Evolutionary conservation across 2,113 vertebrate genomes (phyloP), one percentile per base, ranked within the genome.

Genomic region (Charina bottae): DNA sequence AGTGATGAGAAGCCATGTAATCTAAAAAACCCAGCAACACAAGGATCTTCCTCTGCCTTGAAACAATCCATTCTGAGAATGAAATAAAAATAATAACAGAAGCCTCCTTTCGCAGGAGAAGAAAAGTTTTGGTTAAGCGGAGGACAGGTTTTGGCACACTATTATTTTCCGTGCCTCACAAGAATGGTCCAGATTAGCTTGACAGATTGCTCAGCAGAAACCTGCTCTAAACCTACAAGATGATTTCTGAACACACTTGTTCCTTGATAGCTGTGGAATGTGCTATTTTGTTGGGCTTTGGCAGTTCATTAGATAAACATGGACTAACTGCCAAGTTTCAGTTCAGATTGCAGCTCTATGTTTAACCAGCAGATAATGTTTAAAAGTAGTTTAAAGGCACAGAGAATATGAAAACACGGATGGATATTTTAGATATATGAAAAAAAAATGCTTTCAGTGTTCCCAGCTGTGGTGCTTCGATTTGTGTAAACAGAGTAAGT

Each of bases 271-370:
- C 68, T 53, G 21, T 19, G 58, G 28, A 54, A 84, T 84, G 58
- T 12, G n/a, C 72, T 26, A 37, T 84, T 83, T 42, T 42, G 49
- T 56, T 28, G 19, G 28, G 55, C 37, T 92, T 83, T 83, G 55
- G 55, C 68, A 83, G 28, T 42, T 53, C 86, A 9, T 84, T 92
- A 83, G 55, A 92, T 59, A 92, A 92, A 49, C 12, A n/a, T 53
- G 55, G 17, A 24, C 49, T 28, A 92, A 46, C 17, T 83, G 33
- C 54, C 54, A 83, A 62, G 28, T 58, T 78, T 42, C 54, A 88
- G 11, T 54, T 58, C 56, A 53, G 9, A 60, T 83, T 84, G 56
- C n/a, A 28, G 6, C 37, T 83, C 42, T 84, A 3, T 84, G 42
- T 83, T 92, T 92, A 53, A 59, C 10, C 11, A 88, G 68, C 54